Percentiles rank a stretch among this genome's conserved stretches.
Conservation (phyloP, 2,797 vertebrate genomes). For the Sebastes minor region DNA sequence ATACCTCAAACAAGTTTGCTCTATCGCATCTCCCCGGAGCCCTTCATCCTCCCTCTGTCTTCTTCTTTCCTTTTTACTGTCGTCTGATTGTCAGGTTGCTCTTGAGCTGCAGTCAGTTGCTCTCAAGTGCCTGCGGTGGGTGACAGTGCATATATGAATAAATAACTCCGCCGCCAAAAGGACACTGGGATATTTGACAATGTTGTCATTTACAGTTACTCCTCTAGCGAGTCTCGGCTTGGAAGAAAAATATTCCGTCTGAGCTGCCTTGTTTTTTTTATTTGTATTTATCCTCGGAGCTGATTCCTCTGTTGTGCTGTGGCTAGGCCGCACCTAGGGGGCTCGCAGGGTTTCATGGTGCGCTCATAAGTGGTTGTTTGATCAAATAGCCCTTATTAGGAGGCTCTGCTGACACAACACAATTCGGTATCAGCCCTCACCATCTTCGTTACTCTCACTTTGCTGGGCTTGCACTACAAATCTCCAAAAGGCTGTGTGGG, state of each 20-base stretch:
- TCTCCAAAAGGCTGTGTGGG: slow-evolving; percentile 28
- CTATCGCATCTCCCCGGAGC: slow-evolving; percentile 22
- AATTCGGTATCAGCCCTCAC: slow-evolving; percentile 44
- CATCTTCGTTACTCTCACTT: slow-evolving; percentile 42
- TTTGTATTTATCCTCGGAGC: neutral
- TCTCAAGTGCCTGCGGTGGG: slow-evolving; percentile 67
- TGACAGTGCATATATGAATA: slow-evolving; percentile 79
- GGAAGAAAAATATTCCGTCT: slow-evolving; percentile 33
- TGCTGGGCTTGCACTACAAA: slow-evolving; percentile 59
- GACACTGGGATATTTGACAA: slow-evolving; percentile 73
- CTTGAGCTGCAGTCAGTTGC: slow-evolving; percentile 69
- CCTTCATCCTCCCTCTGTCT: slow-evolving; percentile 39
- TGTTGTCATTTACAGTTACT: slow-evolving; percentile 74
- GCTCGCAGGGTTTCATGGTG: slow-evolving; percentile 39
- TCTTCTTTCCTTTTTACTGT: slow-evolving; percentile 44
- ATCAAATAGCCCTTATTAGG: slow-evolving; percentile 75
- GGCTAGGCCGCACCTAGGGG: slow-evolving; percentile 42
- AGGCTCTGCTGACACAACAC: slow-evolving; percentile 63
- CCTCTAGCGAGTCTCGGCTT: slow-evolving; percentile 42
- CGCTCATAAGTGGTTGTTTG: slow-evolving; percentile 67
- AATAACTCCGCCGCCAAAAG: slow-evolving; percentile 66
- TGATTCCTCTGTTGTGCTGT: slow-evolving; percentile 16
- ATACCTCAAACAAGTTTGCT: slow-evolving; percentile 35
- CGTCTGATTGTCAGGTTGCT: slow-evolving; percentile 71
- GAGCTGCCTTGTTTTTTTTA: slow-evolving; percentile 14